These are phyloP conservation scores for Junonia oenone DNA, from an alignment of 2,888 invertebrate genomes.

Conservation along the genomic window DNA sequence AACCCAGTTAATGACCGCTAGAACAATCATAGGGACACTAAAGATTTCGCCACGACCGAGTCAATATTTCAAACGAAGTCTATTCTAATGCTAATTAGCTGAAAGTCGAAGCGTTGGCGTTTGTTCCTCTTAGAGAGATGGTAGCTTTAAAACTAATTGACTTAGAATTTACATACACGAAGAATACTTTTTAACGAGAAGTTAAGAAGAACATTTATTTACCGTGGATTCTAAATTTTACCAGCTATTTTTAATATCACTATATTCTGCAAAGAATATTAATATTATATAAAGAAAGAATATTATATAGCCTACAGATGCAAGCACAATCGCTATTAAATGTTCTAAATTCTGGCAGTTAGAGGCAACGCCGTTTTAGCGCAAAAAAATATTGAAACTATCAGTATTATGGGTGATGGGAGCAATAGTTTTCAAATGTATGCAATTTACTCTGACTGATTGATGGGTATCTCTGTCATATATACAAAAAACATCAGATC, in stretches of 20 bases:
- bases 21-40: constrained; percentile 29
- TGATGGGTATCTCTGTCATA: background rate
- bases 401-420: too few relatives aligned
- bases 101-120: constrained; percentile 61
- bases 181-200: constrained; percentile 32
- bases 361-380: too few relatives aligned
- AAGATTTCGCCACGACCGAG: constrained; percentile 39
- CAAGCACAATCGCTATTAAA: too few relatives aligned
- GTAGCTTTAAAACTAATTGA: constrained; percentile 72
- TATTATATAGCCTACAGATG: too few relatives aligned
- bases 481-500: background rate
- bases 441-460: too few relatives aligned
- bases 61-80: constrained; percentile 40
- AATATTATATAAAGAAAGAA: too few relatives aligned
- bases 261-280: too few relatives aligned
- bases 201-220: background rate
- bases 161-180: constrained; percentile 58
- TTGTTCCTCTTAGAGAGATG: constrained; percentile 37
- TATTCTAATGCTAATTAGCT: constrained; percentile 64
- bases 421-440: too few relatives aligned
- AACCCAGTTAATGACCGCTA: constrained; percentile 23
- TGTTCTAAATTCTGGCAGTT: too few relatives aligned
- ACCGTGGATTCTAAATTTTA: background rate
- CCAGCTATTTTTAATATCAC: too few relatives aligned
- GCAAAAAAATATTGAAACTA: too few relatives aligned